phyloP scores from a whole-genome alignment of 2,113 vertebrate species.

The Saccopteryx leptura region DNA sequence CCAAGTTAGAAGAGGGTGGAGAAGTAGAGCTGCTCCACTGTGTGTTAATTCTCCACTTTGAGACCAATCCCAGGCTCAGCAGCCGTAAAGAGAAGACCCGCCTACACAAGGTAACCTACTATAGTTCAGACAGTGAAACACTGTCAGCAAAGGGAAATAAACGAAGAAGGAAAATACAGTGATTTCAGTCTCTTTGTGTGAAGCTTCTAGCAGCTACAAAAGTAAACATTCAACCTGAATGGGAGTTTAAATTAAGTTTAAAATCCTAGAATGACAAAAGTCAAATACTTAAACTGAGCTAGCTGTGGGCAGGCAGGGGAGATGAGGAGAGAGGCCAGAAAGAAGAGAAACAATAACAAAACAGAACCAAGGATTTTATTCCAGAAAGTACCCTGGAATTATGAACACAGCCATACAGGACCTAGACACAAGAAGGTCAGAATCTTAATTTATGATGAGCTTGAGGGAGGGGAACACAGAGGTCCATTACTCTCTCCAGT shows the following conservation, averaged over 20 bases:
- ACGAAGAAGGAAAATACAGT: constrained; percentile 38
- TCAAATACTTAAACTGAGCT: neutral
- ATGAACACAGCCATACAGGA: neutral
- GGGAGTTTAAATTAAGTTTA: neutral
- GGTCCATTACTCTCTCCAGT: neutral
- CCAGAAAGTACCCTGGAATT: neutral
- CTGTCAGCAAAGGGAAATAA: neutral
- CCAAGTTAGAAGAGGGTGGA: neutral
- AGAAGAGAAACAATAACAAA: neutral
- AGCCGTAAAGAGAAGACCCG: neutral
- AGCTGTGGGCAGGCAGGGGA: too few relatives aligned
- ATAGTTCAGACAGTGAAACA: neutral
- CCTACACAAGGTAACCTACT: neutral
- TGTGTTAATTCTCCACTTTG: neutral
- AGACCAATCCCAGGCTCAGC: neutral
- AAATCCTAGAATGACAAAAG: neutral
- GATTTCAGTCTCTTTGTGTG: neutral
- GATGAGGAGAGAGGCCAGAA: too few relatives aligned
- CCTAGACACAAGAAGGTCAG: neutral
- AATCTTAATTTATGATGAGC: neutral
- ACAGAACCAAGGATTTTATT: neutral
- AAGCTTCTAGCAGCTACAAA: neutral
- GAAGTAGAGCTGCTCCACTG: neutral
- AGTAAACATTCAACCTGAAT: constrained; percentile 5
- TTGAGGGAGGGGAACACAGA: neutral